A percentile compares a stretch with the other conserved stretches of the same genome.
Evolutionary conservation across 2,888 invertebrate genomes (phyloP).

Genomic region (Eledona agricola): DNA sequence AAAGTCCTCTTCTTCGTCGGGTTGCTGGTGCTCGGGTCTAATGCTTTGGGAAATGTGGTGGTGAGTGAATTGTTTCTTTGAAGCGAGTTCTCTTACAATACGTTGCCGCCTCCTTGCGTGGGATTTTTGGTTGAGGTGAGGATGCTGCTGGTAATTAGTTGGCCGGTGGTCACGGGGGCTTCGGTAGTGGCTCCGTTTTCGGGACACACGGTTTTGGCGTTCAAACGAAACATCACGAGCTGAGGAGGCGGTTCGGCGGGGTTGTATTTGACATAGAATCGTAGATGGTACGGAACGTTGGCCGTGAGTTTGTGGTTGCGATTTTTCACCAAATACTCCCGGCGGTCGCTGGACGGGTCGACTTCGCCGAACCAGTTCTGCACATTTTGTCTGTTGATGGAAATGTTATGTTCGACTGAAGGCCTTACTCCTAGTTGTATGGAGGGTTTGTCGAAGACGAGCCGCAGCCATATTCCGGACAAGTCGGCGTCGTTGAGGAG

Average conservation of each 20-base stretch:
- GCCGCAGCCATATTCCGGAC: constrained; percentile 68
- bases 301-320: constrained; percentile 67
- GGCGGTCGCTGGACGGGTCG: constrained; percentile 67
- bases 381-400: constrained; percentile 27
- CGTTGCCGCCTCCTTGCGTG: neutral
- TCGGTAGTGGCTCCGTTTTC: constrained; percentile 49
- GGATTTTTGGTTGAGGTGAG: constrained; percentile 34
- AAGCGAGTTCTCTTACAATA: constrained; percentile 12
- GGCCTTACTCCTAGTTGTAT: constrained; percentile 49
- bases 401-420: neutral
- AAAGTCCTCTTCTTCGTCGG: constrained; percentile 51
- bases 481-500: constrained; percentile 66
- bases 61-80: too few relatives aligned
- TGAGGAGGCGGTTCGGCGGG: constrained; percentile 63
- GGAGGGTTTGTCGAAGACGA: constrained; percentile 62
- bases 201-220: constrained; percentile 69
- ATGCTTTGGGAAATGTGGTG: constrained; percentile 3
- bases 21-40: constrained; percentile 4
- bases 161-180: constrained; percentile 55
- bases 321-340: constrained; percentile 69
- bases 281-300: constrained; percentile 65
- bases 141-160: constrained; percentile 49
- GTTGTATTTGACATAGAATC: constrained; percentile 70
- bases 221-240: constrained; percentile 58
- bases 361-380: constrained; percentile 68